phyloP scores from a whole-genome alignment of 2,797 vertebrate species.

The Tadarida brasiliensis region DNA sequence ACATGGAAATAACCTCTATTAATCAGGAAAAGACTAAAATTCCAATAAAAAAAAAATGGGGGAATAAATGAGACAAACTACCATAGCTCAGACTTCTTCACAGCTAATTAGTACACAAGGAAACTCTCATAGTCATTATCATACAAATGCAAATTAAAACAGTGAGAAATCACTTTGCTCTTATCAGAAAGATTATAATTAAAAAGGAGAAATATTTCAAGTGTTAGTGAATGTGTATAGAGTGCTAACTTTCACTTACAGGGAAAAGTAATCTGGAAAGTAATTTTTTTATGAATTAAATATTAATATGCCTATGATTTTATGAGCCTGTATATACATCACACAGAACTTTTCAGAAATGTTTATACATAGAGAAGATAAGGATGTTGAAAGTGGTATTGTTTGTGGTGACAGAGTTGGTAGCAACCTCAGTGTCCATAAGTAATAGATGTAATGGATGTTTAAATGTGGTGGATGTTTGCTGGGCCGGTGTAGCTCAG shows the following conservation, averaged over 20 bases:
- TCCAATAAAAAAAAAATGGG: background rate
- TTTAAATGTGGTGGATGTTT: background rate
- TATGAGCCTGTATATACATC: background rate
- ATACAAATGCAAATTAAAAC: conserved; percentile 25
- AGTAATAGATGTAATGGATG: background rate
- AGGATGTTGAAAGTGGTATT: background rate
- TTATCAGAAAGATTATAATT: background rate
- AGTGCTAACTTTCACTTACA: background rate
- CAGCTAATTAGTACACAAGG: background rate
- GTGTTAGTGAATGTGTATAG: background rate
- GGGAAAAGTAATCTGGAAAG: conserved; percentile 7
- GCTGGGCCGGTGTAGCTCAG: too few species aligned
- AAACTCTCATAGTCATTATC: background rate
- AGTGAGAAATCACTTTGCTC: background rate
- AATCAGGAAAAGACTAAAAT: conserved; percentile 2
- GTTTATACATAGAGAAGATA: background rate
- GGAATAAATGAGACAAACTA: background rate
- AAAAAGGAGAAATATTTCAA: background rate
- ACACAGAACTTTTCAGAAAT: background rate
- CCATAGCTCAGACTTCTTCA: background rate
- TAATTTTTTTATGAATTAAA: conserved; percentile 37
- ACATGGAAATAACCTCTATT: conserved; percentile 21
- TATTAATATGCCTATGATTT: background rate
- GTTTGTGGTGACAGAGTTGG: background rate
- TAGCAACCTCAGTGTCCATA: background rate